phyloP scores from a whole-genome alignment of 2,113 vertebrate genomes.

The Gambusia affinis region DNA sequence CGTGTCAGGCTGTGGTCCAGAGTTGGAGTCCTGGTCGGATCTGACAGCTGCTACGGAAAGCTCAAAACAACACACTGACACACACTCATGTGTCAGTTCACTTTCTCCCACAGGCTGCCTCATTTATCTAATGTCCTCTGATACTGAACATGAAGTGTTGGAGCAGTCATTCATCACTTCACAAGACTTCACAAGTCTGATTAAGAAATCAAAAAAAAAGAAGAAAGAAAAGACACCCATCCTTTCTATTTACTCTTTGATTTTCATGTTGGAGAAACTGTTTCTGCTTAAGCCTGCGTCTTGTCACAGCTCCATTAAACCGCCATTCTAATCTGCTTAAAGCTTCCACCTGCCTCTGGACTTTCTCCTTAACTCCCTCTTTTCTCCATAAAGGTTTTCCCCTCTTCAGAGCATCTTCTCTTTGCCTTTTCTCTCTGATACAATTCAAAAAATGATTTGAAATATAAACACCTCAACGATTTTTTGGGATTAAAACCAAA shows the following conservation, averaged over 20 bases:
- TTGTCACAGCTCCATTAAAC: background rate
- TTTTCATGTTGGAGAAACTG: background rate
- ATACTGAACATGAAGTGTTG: background rate
- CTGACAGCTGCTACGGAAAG: constrained; percentile 43
- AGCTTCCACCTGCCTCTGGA: no score
- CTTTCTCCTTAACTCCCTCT: no score
- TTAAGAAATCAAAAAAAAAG: background rate
- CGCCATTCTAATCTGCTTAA: background rate
- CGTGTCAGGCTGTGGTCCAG: constrained; percentile 44
- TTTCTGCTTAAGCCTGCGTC: background rate
- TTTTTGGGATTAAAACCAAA: background rate
- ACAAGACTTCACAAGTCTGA: background rate
- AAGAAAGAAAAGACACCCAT: background rate
- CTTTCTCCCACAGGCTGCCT: constrained; percentile 23
- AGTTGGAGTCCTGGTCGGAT: constrained; percentile 30
- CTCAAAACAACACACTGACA: constrained; percentile 1
- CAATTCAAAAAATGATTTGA: background rate
- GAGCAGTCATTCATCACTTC: background rate
- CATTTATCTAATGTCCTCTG: background rate
- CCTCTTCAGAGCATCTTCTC: background rate
- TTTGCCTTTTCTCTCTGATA: background rate
- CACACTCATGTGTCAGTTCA: constrained; percentile 29
- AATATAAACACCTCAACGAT: background rate
- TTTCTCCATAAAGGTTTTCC: no score
- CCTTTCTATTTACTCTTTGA: background rate